Conservation (phyloP, 2,888 invertebrate genomes). For the Galerucella calmariensis region DNA sequence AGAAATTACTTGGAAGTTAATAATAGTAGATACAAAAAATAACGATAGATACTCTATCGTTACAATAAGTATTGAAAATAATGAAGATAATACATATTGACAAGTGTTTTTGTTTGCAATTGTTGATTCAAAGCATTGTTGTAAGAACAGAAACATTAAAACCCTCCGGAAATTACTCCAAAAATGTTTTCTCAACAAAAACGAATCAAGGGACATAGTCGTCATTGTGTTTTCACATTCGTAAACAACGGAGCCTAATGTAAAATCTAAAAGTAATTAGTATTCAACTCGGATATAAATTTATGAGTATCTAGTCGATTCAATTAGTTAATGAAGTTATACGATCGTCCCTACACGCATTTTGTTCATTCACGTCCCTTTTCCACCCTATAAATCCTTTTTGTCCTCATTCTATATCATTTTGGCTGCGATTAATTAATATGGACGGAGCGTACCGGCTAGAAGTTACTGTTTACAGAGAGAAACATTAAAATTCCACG, state of each 20-base stretch:
- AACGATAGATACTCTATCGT: too few relatives aligned
- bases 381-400: constrained; percentile 27
- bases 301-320: constrained; percentile 38
- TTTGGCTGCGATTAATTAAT: constrained; percentile 23
- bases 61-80: too few relatives aligned
- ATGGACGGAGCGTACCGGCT: constrained; percentile 12
- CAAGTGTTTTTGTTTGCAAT: too few relatives aligned
- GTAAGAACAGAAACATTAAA: too few relatives aligned
- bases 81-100: too few relatives aligned
- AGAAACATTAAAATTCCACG: background rate
- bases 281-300: constrained; percentile 42
- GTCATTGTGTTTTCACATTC: background rate
- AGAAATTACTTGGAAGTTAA: too few relatives aligned
- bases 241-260: constrained; percentile 20
- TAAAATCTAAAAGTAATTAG: constrained; percentile 42
- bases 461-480: background rate
- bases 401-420: constrained; percentile 22
- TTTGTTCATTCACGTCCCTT: constrained; percentile 23
- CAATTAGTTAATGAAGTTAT: constrained; percentile 48
- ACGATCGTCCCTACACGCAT: constrained; percentile 23
- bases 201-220: background rate
- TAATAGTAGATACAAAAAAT: too few relatives aligned
- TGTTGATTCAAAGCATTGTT: too few relatives aligned
- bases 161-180: too few relatives aligned
- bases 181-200: background rate